phyloP scores from a whole-genome alignment of 1,140 invertebrate genomes.

The Plodia interpunctella region DNA sequence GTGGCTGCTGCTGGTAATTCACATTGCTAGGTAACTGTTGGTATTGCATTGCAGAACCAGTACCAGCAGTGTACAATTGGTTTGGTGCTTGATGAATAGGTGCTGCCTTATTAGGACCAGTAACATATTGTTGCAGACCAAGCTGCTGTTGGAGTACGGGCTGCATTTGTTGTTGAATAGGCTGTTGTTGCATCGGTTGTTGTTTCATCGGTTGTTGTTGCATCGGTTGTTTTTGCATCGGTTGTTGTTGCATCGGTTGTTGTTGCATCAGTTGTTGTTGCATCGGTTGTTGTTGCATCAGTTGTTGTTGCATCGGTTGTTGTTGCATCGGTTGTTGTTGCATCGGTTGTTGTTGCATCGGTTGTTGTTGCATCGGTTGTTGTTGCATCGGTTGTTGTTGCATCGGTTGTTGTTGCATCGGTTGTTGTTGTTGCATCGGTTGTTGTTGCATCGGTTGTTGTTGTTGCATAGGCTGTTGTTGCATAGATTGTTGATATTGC shows the following conservation, averaged over 20 bases:
- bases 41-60: conserved; percentile 2
- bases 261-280: conserved; percentile 12
- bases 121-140: background rate
- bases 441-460: background rate
- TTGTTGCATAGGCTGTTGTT: conserved; percentile 3
- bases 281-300: background rate
- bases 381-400: conserved; percentile 10
- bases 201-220: background rate
- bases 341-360: background rate
- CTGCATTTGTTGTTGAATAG: background rate
- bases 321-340: background rate
- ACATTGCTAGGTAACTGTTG: conserved; percentile 11
- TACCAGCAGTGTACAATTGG: conserved; percentile 25
- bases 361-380: background rate
- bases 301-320: background rate
- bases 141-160: conserved; percentile 15
- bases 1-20: conserved; percentile 19
- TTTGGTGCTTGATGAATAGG: conserved; percentile 18
- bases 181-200: background rate
- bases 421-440: background rate
- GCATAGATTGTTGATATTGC: conserved; percentile 2
- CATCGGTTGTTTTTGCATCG: background rate
- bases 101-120: background rate
- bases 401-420: background rate
- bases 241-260: background rate